These are phyloP conservation scores for Leuciscus waleckii DNA, from an alignment of 2,797 vertebrate species.

Conservation along the genomic window DNA sequence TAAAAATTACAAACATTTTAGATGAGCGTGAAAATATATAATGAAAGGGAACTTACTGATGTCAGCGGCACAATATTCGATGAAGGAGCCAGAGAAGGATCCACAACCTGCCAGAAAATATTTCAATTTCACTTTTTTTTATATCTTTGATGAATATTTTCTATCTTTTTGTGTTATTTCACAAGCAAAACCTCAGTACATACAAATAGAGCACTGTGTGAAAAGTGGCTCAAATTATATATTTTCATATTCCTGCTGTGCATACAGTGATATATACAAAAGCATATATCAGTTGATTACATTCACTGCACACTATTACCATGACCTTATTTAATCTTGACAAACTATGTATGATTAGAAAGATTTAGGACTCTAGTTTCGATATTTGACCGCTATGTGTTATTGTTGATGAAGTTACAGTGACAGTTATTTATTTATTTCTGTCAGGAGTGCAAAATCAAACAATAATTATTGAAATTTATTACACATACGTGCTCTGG, in stretches of 20 bases:
- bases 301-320: background rate
- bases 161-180: no score
- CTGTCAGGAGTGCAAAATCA: background rate
- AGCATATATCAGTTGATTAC: no score
- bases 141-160: background rate
- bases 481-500: background rate
- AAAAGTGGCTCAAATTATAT: background rate
- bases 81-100: constrained; percentile 89
- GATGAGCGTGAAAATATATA: background rate
- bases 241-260: background rate
- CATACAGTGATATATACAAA: no score
- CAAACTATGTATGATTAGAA: background rate
- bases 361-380: background rate
- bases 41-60: constrained; percentile 86
- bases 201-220: background rate
- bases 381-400: background rate
- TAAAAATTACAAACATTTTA: background rate
- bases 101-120: constrained; percentile 78
- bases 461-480: background rate
- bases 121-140: background rate
- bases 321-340: background rate
- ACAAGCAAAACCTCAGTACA: background rate
- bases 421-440: background rate
- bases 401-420: background rate
- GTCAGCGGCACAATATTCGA: constrained; percentile 88